Conservation (phyloP, 53 echinoderm and acorn worm species). For the Temnopleurus reevesii region DNA sequence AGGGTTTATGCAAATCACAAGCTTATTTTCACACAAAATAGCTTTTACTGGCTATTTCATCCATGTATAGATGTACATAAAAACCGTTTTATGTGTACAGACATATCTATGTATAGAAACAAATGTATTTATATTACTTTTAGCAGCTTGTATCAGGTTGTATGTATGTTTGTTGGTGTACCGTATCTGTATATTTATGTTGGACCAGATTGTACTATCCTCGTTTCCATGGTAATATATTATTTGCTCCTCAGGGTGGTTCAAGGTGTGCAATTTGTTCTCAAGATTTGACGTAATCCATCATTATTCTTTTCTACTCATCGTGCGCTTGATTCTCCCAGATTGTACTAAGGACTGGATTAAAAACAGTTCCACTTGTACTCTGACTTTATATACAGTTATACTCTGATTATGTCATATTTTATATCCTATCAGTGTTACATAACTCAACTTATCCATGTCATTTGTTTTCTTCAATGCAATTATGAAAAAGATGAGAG, state of each 20-base stretch:
- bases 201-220: conserved; percentile 13
- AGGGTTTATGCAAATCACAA: not conserved
- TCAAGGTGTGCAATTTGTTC: conserved; percentile 25
- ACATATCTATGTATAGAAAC: not conserved
- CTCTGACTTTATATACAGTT: too few relatives aligned
- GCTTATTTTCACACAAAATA: not conserved
- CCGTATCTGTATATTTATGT: conserved; percentile 10
- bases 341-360: not conserved
- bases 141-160: not conserved
- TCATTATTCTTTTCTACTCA: not conserved
- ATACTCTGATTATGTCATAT: too few relatives aligned
- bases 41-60: not conserved
- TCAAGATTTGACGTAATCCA: not conserved
- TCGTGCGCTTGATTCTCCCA: not conserved
- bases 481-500: too few relatives aligned
- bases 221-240: not conserved
- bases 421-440: too few relatives aligned
- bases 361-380: too few relatives aligned
- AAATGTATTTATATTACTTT: not conserved
- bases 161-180: not conserved
- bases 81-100: conserved; percentile 30
- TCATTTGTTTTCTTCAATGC: too few relatives aligned
- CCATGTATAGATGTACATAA: not conserved
- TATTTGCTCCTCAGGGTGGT: conserved; percentile 17
- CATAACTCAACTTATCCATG: too few relatives aligned